Evolutionary conservation across 2,113 vertebrate genomes (phyloP), one percentile per base, ranked within the genome.

Genomic region (Pachyramphus minor): DNA sequence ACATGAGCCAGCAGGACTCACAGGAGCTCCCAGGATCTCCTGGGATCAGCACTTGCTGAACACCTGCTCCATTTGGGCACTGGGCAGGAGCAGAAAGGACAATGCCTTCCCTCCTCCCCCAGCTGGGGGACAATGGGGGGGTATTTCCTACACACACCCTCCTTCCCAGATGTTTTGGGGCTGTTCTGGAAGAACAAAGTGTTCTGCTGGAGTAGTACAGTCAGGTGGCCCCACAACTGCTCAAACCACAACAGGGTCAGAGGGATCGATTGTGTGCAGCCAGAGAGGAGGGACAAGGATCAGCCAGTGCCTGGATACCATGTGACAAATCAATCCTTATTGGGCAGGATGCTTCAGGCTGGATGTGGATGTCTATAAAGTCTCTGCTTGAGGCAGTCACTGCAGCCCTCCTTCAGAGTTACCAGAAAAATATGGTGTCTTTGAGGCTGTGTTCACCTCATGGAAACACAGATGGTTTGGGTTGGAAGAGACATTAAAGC

Each of bases 131-230:
- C 53, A 94, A 17, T 45, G 35, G 13, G 11, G 11, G 56, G 28
- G 39, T 24, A 41, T 92, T 93, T 84, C 75, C 31, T 33, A 73
- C 22, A 13, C 1, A 3, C 24, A 52, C 0, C 0, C 9, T 52
- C 21, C 24, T 78, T 59, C 33, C 59, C 76, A 89, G 37, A 75
- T 31, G 39, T 72, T 22, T 24, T 63, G 21, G 37, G 47, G 60
- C 23, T n/a, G 4, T 58, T 47, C 67, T 62, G 59, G 60, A 58
- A 69, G 72, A 81, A 88, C 50, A 55, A 50, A 95, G 1, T 28
- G 41, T 75, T 60, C 42, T 42, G 52, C 12, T 39, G 47, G 23
- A 18, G 8, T 45, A 2, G 4, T 12, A n/a, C 0, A 1, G 19
- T 49, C 75, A 64, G 44, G 12, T 22, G 53, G 27, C 44, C 69